Evolutionary conservation across 2,113 vertebrate genomes (phyloP).

Genomic region (Festucalex cinctus): DNA sequence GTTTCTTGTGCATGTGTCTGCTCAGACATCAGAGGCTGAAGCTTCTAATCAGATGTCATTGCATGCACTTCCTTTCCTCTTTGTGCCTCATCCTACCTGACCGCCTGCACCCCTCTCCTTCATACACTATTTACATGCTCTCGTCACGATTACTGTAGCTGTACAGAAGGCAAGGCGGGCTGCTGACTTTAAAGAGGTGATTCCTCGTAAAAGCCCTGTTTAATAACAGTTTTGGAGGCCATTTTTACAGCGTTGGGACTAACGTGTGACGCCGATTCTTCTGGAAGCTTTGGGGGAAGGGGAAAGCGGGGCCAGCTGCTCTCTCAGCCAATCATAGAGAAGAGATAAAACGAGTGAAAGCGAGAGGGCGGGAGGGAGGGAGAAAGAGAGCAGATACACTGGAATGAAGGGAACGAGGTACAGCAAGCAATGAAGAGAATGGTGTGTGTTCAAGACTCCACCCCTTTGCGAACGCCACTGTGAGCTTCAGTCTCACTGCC

Average conservation of each 20-base stretch:
- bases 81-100: background rate
- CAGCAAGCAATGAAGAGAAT: conserved; percentile 51
- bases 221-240: conserved; percentile 32
- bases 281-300: conserved; percentile 61
- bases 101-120: conserved; percentile 19
- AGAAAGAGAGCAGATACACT: conserved; percentile 21
- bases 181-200: conserved; percentile 19
- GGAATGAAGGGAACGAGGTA: conserved; percentile 45
- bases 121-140: background rate
- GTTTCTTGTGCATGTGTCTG: conserved; percentile 28
- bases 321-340: conserved; percentile 55
- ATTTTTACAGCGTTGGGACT: conserved; percentile 43
- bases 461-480: conserved; percentile 36
- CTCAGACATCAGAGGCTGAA: background rate
- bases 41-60: background rate
- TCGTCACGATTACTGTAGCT: conserved; percentile 21
- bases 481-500: conserved; percentile 43
- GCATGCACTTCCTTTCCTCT: conserved; percentile 15
- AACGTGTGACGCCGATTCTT: conserved; percentile 56
- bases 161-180: background rate
- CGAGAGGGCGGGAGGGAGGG: conserved; percentile 22
- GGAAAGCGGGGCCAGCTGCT: conserved; percentile 29
- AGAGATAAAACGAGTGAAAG: conserved; percentile 22
- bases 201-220: conserved; percentile 22
- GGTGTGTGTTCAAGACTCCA: conserved; percentile 43